Conservation (phyloP, 2,888 invertebrate species). For the Cataglyphis altisquamis region DNA sequence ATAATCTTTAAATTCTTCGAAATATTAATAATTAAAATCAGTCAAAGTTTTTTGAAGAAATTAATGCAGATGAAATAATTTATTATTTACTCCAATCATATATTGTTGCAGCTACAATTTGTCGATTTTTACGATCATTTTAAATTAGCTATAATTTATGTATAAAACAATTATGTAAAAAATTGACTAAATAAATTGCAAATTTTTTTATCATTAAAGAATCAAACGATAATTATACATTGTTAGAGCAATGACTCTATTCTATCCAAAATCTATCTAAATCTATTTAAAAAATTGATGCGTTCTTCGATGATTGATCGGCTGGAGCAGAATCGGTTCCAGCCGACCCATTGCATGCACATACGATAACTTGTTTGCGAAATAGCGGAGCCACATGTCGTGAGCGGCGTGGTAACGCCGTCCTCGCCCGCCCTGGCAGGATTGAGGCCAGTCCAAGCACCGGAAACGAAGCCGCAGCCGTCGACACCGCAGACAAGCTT, state of each 20-base stretch:
- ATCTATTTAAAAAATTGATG: background rate
- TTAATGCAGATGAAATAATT: background rate
- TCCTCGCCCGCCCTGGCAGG: conserved; percentile 86
- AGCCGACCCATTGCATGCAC: conserved; percentile 60
- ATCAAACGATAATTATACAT: background rate
- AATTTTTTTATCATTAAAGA: background rate
- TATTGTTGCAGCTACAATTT: background rate
- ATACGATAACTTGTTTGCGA: conserved; percentile 77
- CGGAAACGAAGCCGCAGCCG: conserved; percentile 87
- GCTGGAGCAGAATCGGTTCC: conserved; percentile 41
- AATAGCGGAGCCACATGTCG: conserved; percentile 84
- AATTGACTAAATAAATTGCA: background rate
- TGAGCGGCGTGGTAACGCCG: conserved; percentile 86
- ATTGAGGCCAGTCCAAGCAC: conserved; percentile 92
- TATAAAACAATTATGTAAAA: background rate
- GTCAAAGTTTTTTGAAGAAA: background rate
- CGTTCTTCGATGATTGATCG: conserved; percentile 63
- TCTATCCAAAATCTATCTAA: background rate
- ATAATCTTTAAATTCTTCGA: background rate
- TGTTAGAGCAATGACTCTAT: background rate
- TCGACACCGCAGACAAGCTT: conserved; percentile 89
- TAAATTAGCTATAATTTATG: background rate
- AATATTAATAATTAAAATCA: background rate
- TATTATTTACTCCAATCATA: background rate
- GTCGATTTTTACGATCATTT: background rate